A percentile compares a stretch with the other conserved stretches of the same genome.
Conservation (phyloP, 2,888 invertebrate genomes). For the Synanthedon formicaeformis region DNA sequence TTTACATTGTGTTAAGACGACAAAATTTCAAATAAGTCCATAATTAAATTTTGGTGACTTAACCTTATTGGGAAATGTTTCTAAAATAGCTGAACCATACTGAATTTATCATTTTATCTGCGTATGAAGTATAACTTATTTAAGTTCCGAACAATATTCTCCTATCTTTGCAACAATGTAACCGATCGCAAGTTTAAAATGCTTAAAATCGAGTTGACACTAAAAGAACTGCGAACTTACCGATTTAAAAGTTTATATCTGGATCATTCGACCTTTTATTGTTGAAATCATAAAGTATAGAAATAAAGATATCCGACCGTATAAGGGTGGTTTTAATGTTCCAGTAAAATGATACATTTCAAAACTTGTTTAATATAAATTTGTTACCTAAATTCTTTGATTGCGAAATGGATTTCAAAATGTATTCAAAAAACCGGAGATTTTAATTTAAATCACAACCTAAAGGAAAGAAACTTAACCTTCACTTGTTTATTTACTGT, state of each 20-base stretch:
- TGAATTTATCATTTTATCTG: too few relatives aligned
- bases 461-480: too few relatives aligned
- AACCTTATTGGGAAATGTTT: too few relatives aligned
- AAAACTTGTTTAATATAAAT: neutral
- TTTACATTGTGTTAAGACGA: too few relatives aligned
- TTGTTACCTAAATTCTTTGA: neutral
- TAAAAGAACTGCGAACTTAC: conserved; percentile 31
- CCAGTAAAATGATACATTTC: too few relatives aligned
- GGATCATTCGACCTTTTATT: conserved; percentile 39
- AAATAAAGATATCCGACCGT: neutral
- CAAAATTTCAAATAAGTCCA: too few relatives aligned
- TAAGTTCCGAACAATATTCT: neutral
- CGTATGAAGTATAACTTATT: too few relatives aligned
- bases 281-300: conserved; percentile 3
- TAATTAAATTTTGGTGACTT: too few relatives aligned
- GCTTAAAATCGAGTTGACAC: conserved; percentile 24
- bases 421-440: neutral
- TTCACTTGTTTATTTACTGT: too few relatives aligned
- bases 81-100: too few relatives aligned
- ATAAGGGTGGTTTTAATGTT: too few relatives aligned
- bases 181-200: neutral
- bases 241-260: conserved; percentile 29
- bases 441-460: too few relatives aligned
- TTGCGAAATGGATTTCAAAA: neutral
- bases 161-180: conserved; percentile 4